A percentile compares a stretch with the other conserved stretches of the same genome.
Conservation (phyloP, 2,113 vertebrate genomes). For the Plestiodon gilberti region DNA sequence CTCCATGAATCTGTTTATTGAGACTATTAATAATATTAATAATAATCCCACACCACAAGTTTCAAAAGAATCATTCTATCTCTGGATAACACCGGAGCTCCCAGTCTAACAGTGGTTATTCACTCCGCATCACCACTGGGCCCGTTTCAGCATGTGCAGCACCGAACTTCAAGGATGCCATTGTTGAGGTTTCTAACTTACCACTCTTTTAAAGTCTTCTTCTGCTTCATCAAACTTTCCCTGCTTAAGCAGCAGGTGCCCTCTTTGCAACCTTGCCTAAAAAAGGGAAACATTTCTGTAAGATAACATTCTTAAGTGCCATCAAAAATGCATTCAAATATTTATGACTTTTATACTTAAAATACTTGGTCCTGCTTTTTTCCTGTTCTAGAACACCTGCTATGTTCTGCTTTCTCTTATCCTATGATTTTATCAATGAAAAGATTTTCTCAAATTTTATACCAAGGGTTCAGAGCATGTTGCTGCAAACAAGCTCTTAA, state of each 20-base stretch:
- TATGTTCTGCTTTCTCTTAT: not conserved
- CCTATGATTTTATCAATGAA: not conserved
- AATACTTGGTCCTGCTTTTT: not conserved
- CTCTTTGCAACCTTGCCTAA: constrained; percentile 95
- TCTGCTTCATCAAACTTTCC: constrained; percentile 95
- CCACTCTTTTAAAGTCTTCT: constrained; percentile 95
- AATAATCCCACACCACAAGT: not conserved
- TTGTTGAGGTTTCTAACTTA: constrained; percentile 70
- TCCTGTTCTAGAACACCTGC: no score
- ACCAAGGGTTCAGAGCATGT: not conserved
- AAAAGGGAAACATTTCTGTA: constrained; percentile 7
- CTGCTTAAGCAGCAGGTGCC: constrained; percentile 92
- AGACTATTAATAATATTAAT: no score
- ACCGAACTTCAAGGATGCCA: not conserved
- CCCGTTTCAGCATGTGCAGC: not conserved
- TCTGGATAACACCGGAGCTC: no score
- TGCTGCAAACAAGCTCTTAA: not conserved
- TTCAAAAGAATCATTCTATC: not conserved
- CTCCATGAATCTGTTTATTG: not conserved
- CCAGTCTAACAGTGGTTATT: not conserved
- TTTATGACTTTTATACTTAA: not conserved
- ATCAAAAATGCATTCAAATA: constrained; percentile 5
- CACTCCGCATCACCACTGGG: not conserved
- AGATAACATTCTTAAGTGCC: constrained; percentile 19
- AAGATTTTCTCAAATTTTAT: not conserved